Evolutionary conservation across 2,113 vertebrate species (phyloP).

Genomic region (Chunga burmeisteri): DNA sequence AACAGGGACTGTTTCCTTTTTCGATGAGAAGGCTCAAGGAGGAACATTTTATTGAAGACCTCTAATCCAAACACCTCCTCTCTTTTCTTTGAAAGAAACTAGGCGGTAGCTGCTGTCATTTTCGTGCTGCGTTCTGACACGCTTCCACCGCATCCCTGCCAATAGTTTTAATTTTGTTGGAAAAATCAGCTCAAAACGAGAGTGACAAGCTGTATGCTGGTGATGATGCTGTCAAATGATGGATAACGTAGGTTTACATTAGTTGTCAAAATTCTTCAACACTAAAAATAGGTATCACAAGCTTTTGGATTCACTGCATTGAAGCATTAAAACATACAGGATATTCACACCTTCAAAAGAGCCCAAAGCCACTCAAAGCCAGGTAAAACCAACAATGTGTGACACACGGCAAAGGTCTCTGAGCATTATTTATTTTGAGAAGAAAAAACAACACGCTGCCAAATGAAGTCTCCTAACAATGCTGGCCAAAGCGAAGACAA

Average conservation of each 20-base stretch:
- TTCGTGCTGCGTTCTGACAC: neutral
- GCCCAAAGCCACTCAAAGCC: neutral
- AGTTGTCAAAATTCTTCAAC: constrained; percentile 34
- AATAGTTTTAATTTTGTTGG: constrained; percentile 2
- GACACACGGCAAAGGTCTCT: neutral
- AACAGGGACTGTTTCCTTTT: neutral
- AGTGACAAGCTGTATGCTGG: constrained; percentile 18
- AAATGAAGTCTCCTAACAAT: neutral
- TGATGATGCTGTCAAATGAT: constrained; percentile 22
- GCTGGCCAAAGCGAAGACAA: neutral
- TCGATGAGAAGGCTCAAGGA: neutral
- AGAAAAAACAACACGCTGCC: neutral
- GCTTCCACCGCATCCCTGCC: neutral
- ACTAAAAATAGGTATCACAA: constrained; percentile 53
- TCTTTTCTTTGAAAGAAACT: neutral
- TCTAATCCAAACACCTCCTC: constrained; percentile 20
- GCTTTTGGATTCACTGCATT: neutral
- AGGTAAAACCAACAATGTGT: neutral
- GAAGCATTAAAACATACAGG: neutral
- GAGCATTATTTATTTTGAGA: neutral
- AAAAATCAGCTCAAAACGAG: constrained; percentile 4
- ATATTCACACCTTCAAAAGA: neutral
- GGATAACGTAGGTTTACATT: neutral
- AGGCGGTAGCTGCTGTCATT: constrained; percentile 23
- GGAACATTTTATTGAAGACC: neutral